Base-by-base conservation (phyloP, 2,888 invertebrate species). In the Apantesis nais region DNA sequence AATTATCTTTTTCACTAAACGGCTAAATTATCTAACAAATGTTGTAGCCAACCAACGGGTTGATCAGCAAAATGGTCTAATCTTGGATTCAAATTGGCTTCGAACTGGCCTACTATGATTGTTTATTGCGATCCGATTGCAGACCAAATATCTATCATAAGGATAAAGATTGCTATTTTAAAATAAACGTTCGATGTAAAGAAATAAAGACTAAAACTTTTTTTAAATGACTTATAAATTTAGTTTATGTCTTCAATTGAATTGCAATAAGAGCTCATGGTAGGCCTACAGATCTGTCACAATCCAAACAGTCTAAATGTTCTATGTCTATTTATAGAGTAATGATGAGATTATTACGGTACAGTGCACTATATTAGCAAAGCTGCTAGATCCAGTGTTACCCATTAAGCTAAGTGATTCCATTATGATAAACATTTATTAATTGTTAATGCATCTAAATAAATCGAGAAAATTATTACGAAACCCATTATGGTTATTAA, bases 291-390 rank as follows among this genome's bases (percentile, higher is more conserved):
- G 41, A 64, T 41, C 34, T 31, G 39, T 39, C 55, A 60, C 74
- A 60, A 66, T 41, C 62, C 68, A 66, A 62, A 44, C 31, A 44
- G 29, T 44, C 41, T 62, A 74, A 76, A 72, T 75, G 66, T 62
- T 64, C 44, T 48, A 67, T 62, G 67, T 37, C 67, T 62, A 74
- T 78, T 76, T 78, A 70, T 74, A 78, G 70, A 63, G 34, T 44
- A 68, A 70, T 63, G 70, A 74, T 68, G 62, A 16, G 62, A 58
- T 61, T 67, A 72, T 68, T 60, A 44, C 37, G 41, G 22, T 11
- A 34, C 16, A 68, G n/a, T 62, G 29, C 37, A 39, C 29, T 52
- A 55, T 62, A 58, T 39, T 48, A 62, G 19, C 62, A 48, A 48
- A 67, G 29, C 31, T 39, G 62, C 11, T 41, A 41, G 25, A 55